A percentile compares a stretch with the other conserved stretches of the same genome.
These are phyloP conservation scores for Pomatorhinus ruficollis DNA, from an alignment of 2,113 vertebrate species.

Conservation along the genomic window DNA sequence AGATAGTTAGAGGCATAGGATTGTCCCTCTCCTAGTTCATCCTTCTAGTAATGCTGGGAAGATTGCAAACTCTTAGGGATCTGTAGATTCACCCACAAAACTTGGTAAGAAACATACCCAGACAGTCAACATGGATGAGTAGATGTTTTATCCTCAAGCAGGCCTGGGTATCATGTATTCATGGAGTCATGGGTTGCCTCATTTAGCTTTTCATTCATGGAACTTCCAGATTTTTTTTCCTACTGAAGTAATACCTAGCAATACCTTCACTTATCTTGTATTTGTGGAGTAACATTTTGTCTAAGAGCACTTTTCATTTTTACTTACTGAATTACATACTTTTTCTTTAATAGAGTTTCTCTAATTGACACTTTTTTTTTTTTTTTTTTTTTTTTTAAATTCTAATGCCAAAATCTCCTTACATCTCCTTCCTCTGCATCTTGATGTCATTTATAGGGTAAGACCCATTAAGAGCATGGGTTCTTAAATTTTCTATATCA, in stretches of 20 bases:
- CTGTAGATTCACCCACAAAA: neutral
- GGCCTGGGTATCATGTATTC: fast-evolving
- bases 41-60: neutral
- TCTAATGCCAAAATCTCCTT: neutral
- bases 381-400: neutral
- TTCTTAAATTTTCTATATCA: neutral
- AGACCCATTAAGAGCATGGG: neutral
- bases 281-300: neutral
- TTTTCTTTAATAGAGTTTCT: neutral
- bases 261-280: neutral
- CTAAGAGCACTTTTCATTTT: neutral
- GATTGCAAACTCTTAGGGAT: neutral
- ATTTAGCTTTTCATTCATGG: neutral
- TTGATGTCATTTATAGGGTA: neutral
- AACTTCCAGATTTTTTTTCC: neutral
- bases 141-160: neutral
- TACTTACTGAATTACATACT: neutral
- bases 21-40: neutral
- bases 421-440: neutral
- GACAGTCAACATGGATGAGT: neutral
- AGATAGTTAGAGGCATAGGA: neutral
- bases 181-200: neutral
- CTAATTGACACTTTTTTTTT: neutral
- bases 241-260: neutral
- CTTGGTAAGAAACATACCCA: neutral